Percentiles rank a stretch among this genome's conserved stretches.
phyloP scores from a whole-genome alignment of 2,113 vertebrate genomes.

The Pluvianellus socialis region DNA sequence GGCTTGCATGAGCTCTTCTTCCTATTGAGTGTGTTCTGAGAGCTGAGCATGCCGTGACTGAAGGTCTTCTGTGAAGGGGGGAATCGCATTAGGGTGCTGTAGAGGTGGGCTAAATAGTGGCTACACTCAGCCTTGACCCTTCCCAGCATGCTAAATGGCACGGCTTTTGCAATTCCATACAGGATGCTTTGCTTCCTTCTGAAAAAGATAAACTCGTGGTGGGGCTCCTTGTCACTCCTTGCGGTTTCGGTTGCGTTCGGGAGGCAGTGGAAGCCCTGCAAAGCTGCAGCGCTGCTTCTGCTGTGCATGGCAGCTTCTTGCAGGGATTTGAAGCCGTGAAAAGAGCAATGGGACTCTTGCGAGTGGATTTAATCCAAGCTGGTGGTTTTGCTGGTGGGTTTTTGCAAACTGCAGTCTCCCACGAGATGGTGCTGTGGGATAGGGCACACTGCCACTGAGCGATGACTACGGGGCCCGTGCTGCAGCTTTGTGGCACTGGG shows the following conservation, averaged over 20 bases:
- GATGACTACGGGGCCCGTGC: rapidly evolving
- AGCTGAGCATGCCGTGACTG: background rate
- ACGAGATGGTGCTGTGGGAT: conserved; percentile 65
- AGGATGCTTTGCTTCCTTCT: background rate
- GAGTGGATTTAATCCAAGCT: background rate
- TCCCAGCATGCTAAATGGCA: background rate
- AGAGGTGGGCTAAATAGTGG: background rate
- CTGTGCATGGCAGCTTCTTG: background rate
- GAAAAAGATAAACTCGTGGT: background rate
- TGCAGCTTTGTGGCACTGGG: background rate
- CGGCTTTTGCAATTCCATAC: background rate
- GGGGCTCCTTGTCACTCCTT: background rate
- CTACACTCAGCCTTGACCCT: background rate
- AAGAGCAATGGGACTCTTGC: rapidly evolving
- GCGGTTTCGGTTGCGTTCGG: background rate
- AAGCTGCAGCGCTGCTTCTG: background rate
- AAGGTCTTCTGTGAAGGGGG: background rate
- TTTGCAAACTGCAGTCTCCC: background rate
- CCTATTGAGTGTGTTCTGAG: rapidly evolving
- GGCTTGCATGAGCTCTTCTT: background rate
- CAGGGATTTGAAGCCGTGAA: background rate
- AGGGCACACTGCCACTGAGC: background rate
- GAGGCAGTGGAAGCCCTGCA: background rate
- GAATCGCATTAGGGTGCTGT: background rate
- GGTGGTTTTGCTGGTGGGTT: background rate